Base-by-base conservation (phyloP, 2,797 vertebrate genomes). In the Otus scops region DNA sequence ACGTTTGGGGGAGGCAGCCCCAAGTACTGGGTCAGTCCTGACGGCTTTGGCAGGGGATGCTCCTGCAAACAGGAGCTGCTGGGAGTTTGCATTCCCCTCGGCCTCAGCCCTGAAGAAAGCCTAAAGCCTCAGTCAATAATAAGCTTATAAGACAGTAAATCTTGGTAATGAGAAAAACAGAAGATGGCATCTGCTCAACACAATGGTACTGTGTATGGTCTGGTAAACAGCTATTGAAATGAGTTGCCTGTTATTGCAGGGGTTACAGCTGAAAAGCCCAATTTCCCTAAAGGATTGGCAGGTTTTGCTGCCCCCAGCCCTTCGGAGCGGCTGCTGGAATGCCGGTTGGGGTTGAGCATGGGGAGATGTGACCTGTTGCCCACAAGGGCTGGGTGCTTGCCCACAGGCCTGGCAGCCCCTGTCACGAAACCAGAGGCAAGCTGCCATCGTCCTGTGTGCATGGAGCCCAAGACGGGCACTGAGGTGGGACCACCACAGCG, bases 71-170 rank as follows among this genome's bases (percentile, higher is more conserved):
- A 18, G 48, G 22, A 82, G 43, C 53, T 3, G 7, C 57, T 63
- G 88, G 27, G 64, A 61, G 36, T 57, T 61, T 70, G 47, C 56
- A 9, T 92, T 88, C 38, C 71, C 77, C 81, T 93, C 13, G 8
- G 45, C 92, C 73, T 89, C 88, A 83, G 78, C 84, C 60, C 64
- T 22, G 34, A 91, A 95, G 95, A 87, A 93, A 95, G 82, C 87
- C 96, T 95, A 94, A 88, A 95, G 93, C 92, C 94, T 97, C 11
- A 54, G 91, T 96, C 93, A 96, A 96, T 98, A 97, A 97, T 95
- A 98, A 97, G 97, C 97, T 95, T 96, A 97, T 94, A 96, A 95
- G 96, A 91, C 89, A 95, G 97, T 97, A 98, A 97, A 98, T 98
- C 97, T 97, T 85, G 61, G 88, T 98, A 98, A 98, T 97, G 97